These are phyloP conservation scores for Mus caroli DNA, from an alignment of 2,797 vertebrate genomes.

Conservation along the genomic window DNA sequence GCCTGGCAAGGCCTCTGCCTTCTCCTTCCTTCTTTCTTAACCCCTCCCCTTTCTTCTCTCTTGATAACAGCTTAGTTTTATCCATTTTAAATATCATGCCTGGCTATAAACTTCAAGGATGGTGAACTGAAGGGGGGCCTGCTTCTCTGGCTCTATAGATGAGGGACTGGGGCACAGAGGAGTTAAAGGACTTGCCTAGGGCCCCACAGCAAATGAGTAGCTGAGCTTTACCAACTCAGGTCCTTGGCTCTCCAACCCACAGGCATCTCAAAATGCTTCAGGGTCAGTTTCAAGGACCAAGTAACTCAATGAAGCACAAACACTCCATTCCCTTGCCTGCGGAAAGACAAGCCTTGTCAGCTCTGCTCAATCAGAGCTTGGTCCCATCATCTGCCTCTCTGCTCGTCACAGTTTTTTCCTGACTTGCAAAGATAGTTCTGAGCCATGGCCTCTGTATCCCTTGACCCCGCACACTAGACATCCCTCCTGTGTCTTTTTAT, in stretches of 20 bases:
- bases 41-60: not conserved
- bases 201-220: not conserved
- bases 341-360: not conserved
- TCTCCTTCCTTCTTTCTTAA: not conserved
- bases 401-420: not conserved
- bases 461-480: not conserved
- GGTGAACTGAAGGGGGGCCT: not conserved
- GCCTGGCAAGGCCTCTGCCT: not conserved
- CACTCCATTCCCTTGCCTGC: too few species aligned
- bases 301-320: not conserved
- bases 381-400: not conserved
- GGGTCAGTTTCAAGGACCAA: not conserved
- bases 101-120: not conserved
- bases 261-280: not conserved
- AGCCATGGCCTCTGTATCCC: not conserved
- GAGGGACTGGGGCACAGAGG: constrained; percentile 13
- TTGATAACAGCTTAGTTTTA: not conserved
- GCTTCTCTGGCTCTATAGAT: not conserved
- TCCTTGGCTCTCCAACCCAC: not conserved
- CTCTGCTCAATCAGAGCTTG: too few species aligned
- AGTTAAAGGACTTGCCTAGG: not conserved
- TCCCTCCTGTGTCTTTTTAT: not conserved
- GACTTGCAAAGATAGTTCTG: not conserved
- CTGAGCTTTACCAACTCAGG: not conserved
- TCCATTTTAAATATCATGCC: not conserved